A percentile compares a stretch with the other conserved stretches of the same genome.
phyloP scores from a whole-genome alignment of 2,113 vertebrate species.

The Theristicus caerulescens region DNA sequence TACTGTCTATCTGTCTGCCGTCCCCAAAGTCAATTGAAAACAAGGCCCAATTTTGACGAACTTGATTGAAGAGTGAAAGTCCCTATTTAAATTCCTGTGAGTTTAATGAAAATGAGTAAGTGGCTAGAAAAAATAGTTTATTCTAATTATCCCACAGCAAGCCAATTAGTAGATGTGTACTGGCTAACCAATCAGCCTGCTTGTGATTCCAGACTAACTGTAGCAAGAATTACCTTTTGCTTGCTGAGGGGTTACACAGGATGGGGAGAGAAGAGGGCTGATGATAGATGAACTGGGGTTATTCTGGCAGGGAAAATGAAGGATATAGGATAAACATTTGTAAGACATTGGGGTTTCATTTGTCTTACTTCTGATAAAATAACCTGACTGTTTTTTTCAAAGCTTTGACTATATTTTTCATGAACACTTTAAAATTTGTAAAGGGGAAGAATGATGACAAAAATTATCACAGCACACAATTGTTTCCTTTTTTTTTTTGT shows the following conservation, averaged over 20 bases:
- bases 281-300: not conserved
- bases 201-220: not conserved
- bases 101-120: not conserved
- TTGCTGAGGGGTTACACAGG: not conserved
- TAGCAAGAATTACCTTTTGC: not conserved
- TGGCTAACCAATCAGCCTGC: not conserved
- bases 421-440: not conserved
- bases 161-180: not conserved
- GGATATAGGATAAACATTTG: not conserved
- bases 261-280: not conserved
- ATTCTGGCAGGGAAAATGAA: not conserved
- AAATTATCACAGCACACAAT: not conserved
- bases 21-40: not conserved
- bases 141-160: not conserved
- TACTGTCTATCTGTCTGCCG: not conserved
- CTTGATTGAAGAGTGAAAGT: not conserved
- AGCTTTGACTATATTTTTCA: not conserved
- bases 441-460: not conserved
- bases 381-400: not conserved
- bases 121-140: conserved; percentile 1
- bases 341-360: not conserved
- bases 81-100: not conserved
- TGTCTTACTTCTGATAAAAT: not conserved
- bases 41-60: not conserved
- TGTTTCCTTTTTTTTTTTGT: not conserved